Conservation (phyloP, 1,140 invertebrate species). For the Eulimnadia texana region DNA sequence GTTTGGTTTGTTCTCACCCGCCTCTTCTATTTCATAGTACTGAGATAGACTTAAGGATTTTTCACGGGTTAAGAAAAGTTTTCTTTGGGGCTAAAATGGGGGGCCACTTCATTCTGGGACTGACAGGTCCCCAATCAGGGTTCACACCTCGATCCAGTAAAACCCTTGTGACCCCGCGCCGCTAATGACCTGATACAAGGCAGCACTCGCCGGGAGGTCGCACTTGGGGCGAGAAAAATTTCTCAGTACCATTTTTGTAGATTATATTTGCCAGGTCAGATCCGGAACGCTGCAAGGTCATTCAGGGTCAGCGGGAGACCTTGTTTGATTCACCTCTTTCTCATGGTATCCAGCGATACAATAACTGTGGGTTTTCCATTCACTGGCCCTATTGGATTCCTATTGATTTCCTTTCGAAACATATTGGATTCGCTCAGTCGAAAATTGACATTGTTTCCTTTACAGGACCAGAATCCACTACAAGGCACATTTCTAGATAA, state of each 20-base stretch:
- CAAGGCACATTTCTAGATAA: no score
- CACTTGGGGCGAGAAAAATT: not conserved
- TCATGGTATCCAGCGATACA: not conserved
- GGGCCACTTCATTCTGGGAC: not conserved
- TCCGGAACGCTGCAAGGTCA: not conserved
- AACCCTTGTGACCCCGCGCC: slow-evolving; percentile 10
- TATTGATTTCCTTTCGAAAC: not conserved
- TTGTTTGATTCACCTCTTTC: not conserved
- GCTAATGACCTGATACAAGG: slow-evolving; percentile 11
- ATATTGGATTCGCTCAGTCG: not conserved
- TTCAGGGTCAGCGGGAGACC: not conserved
- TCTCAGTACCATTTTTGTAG: not conserved
- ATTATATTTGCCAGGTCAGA: not conserved
- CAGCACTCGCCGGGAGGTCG: slow-evolving; percentile 8
- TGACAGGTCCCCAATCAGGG: slow-evolving; percentile 12
- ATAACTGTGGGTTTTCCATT: not conserved
- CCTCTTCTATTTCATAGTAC: no score
- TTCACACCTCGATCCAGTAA: slow-evolving; percentile 8
- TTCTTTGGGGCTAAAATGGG: not conserved
- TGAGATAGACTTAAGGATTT: not conserved
- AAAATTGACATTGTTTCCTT: not conserved
- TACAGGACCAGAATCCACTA: no score
- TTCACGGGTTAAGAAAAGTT: not conserved
- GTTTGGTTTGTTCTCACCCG: no score
- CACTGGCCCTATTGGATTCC: not conserved